A percentile compares a stretch with the other conserved stretches of the same genome.
phyloP scores from a whole-genome alignment of 2,797 vertebrate genomes.

The Rhinatrema bivittatum region DNA sequence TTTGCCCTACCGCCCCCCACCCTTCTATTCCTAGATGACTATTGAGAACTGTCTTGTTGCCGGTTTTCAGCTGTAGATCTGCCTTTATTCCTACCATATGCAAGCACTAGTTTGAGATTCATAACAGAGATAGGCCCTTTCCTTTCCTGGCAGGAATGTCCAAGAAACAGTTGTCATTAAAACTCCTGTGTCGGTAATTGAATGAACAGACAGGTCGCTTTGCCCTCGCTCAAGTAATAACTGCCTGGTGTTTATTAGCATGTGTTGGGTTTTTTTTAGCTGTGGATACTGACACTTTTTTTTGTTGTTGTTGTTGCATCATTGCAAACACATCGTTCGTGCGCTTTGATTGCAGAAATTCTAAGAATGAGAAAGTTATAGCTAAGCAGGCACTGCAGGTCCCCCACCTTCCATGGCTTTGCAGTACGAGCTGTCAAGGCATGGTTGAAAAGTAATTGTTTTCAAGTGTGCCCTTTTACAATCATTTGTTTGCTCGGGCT shows the following conservation, averaged over 20 bases:
- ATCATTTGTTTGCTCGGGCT: constrained; percentile 78
- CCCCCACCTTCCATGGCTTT: constrained; percentile 61
- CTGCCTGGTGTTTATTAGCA: too few relatives aligned
- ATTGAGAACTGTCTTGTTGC: constrained; percentile 69
- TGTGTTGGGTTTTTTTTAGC: too few relatives aligned
- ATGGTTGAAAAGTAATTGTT: constrained; percentile 75
- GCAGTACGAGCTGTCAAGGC: constrained; percentile 67
- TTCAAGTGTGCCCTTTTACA: constrained; percentile 76
- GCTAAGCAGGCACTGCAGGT: too few relatives aligned
- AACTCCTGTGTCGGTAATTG: constrained; percentile 48
- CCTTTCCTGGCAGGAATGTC: too few relatives aligned
- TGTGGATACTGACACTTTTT: too few relatives aligned
- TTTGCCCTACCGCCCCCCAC: constrained; percentile 71
- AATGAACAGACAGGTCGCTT: too few relatives aligned
- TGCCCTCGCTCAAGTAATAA: too few relatives aligned
- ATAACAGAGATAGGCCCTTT: constrained; percentile 50
- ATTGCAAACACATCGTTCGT: too few relatives aligned
- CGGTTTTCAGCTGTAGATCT: constrained; percentile 61
- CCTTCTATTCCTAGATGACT: constrained; percentile 81
- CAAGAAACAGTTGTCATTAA: constrained; percentile 56
- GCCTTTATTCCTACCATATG: constrained; percentile 69
- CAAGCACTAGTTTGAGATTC: constrained; percentile 55
- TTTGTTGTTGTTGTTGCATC: too few relatives aligned
- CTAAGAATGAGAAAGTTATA: too few relatives aligned
- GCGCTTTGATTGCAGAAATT: too few relatives aligned